Evolutionary conservation across 2,888 invertebrate genomes (phyloP), one percentile per base, ranked within the genome.

Genomic region (Aleiodes alternator): DNA sequence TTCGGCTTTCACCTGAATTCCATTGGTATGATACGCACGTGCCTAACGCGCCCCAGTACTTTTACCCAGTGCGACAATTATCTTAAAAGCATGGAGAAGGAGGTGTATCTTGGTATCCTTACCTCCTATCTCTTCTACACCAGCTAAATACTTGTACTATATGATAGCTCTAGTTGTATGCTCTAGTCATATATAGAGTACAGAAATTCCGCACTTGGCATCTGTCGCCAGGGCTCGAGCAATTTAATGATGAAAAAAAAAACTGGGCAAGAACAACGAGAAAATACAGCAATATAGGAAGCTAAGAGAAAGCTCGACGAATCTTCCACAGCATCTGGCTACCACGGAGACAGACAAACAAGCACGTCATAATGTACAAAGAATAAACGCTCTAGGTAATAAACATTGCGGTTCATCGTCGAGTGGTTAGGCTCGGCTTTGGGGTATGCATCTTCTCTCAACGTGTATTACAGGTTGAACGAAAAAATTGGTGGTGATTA

Each of bases 1-100:
- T 77, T 74, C 76, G 78, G 80, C 80, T 79, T 80, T 80, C 80
- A 73, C 80, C 79, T 72, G 80, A 73, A 80, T 80, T 80, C 80
- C 75, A 72, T 73, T 64, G 61, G 38, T 73, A 57, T 69, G 75
- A 76, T 76, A 77, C 76, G 75, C 78, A 73, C 76, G 74, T 79
- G 75, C 75, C 77, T 78, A 68, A 76, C 78, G 69, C 73, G 61
- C 53, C 66, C n/a, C 70, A 38, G 38, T 74, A 76, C 76, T 71
- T 76, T 76, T 78, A 75, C 69, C 50, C 57, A 43, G 4, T 29
- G 73, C 57, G 71, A 71, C 71, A 71, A 48, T 57, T 71, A 71
- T 71, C 48, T 34, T 59, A 34, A n/a, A 9, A 4, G 9, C 8
- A 59, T 31, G 57, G 57, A 57, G 29, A 23, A 23, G 23, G 23